Evolutionary conservation across 2,113 vertebrate genomes (phyloP), one percentile per base, ranked within the genome.

Genomic region (Coreoperca whiteheadi): DNA sequence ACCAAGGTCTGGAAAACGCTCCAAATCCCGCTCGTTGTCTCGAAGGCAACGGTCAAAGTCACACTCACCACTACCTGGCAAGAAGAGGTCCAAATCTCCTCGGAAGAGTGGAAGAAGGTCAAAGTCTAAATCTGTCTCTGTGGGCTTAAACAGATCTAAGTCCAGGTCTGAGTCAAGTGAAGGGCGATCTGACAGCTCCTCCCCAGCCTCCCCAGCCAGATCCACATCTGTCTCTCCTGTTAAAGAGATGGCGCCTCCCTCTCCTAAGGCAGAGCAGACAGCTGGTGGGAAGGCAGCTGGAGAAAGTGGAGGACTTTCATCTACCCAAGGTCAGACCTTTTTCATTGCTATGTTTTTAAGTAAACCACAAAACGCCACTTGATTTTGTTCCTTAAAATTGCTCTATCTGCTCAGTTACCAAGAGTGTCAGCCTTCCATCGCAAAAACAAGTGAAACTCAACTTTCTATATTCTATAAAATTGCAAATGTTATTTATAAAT

Each of bases 61-160:
- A 12, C 78, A 18, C 43, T 92, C 93, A 3, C 93, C 93, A 21
- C 60, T 57, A 15, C 77, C 77, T 61, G 82, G 80, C 43, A 90
- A 87, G 59, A 94, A 48, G 68, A 92, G 59, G 70, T 95, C 94
- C 65, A 94, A 92, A 84, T 95, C 95, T 65, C 91, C 90, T 6
- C 87, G 74, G 28, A 92, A 86, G 78, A 86, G 78, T 21, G 79
- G 39, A 51, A 92, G 87, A 80, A 87, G 83, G 63, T 95, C 95
- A 51, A 94, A 91, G 85, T 95, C 95, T 46, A 93, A 95, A 88
- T 95, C 95, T 0, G 37, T 61, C 28, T 93, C 91, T 64, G 56
- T 18, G 0, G 86, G 23, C 25, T 23, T 81, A 51, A 85, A 78
- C 77, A 89, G 72, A 75, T 94, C 92, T 4, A 84, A 82, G 53